A percentile compares a stretch with the other conserved stretches of the same genome.
phyloP scores from a whole-genome alignment of 2,113 vertebrate species.

The Salvator merianae region DNA sequence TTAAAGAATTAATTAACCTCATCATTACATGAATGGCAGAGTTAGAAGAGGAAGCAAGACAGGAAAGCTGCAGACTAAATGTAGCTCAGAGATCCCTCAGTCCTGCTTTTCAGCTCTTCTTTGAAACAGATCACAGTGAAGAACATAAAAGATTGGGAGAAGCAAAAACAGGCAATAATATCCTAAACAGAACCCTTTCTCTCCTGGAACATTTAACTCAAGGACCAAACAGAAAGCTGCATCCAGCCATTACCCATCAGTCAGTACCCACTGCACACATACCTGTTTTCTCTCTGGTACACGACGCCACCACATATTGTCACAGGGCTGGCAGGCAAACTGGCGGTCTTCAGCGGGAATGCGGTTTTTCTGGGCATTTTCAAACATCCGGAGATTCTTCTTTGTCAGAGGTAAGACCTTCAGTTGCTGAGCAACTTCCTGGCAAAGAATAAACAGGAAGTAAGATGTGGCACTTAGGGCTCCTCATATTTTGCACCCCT shows the following conservation, averaged over 20 bases:
- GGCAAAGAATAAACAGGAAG: neutral
- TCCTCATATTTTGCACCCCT: too few species aligned
- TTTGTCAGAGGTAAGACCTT: constrained; percentile 68
- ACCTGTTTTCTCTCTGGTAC: constrained; percentile 80
- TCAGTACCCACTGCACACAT: neutral
- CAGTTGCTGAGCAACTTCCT: constrained; percentile 59
- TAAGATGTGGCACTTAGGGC: neutral
- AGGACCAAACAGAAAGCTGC: neutral
- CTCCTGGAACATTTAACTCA: neutral
- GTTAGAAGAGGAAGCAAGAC: neutral
- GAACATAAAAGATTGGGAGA: neutral
- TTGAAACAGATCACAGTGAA: too few species aligned
- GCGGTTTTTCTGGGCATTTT: constrained; percentile 69
- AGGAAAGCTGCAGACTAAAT: neutral
- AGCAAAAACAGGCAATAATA: neutral
- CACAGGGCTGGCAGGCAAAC: constrained; percentile 77
- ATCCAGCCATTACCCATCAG: neutral
- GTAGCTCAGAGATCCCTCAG: neutral
- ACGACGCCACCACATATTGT: constrained; percentile 78
- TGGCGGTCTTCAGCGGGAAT: constrained; percentile 69
- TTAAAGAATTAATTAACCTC: too few species aligned
- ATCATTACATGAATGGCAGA: neutral
- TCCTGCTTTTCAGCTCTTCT: neutral
- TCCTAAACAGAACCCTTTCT: too few species aligned
- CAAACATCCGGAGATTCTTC: constrained; percentile 77